Percentiles rank a stretch among this genome's conserved stretches.
Evolutionary conservation across 2,888 invertebrate genomes (phyloP).

Genomic region (Mactromeris polynyma): DNA sequence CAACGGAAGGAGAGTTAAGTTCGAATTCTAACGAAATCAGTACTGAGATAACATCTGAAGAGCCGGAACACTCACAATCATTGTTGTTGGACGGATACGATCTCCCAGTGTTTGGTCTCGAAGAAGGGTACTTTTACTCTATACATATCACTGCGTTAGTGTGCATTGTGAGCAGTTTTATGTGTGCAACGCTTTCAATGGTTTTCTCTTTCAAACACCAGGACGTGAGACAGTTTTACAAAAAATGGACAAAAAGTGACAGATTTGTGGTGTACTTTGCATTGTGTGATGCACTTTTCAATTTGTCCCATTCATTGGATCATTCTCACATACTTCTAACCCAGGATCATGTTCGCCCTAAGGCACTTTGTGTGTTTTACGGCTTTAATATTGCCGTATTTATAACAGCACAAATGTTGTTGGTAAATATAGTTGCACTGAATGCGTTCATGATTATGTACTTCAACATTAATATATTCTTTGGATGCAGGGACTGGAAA

Average conservation of each 20-base stretch:
- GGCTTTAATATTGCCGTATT: conserved; percentile 63
- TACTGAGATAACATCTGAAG: neutral
- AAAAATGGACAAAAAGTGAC: conserved; percentile 63
- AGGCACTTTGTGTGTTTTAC: conserved; percentile 61
- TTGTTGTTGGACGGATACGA: conserved; percentile 49
- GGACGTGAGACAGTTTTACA: conserved; percentile 47
- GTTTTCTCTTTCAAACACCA: conserved; percentile 55
- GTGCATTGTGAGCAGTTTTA: conserved; percentile 56
- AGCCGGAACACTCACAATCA: too few relatives aligned
- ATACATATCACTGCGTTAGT: conserved; percentile 62
- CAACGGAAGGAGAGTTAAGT: neutral
- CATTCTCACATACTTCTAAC: conserved; percentile 62
- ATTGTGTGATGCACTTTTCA: conserved; percentile 64
- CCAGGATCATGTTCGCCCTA: conserved; percentile 59
- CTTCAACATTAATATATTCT: conserved; percentile 52
- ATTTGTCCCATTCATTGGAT: conserved; percentile 59
- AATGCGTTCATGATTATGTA: conserved; percentile 67
- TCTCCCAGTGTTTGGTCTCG: conserved; percentile 60
- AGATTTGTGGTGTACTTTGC: conserved; percentile 67
- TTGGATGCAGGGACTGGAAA: conserved; percentile 59
- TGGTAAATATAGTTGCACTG: conserved; percentile 66
- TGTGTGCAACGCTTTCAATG: conserved; percentile 46
- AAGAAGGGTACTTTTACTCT: conserved; percentile 52
- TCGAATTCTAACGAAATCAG: neutral
- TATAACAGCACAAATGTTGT: conserved; percentile 64